phyloP scores from a whole-genome alignment of 2,113 vertebrate genomes.

The Pampusana beccarii region DNA sequence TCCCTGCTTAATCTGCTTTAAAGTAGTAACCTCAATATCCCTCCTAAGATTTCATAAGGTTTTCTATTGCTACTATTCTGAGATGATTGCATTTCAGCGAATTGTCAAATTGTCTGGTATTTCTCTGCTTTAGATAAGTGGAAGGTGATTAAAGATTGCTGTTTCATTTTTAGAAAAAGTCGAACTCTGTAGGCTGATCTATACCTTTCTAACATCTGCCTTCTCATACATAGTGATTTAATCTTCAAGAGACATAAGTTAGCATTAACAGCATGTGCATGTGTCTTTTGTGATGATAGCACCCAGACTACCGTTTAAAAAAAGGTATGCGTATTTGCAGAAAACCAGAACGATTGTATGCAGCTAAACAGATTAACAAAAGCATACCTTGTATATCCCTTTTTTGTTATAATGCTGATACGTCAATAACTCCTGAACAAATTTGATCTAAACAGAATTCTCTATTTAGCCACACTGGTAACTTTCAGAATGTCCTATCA shows the following conservation, averaged over 20 bases:
- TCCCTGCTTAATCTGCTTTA: background rate
- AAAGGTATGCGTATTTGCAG: background rate
- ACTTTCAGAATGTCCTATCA: background rate
- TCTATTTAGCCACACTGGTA: background rate
- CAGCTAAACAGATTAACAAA: background rate
- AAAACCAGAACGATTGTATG: background rate
- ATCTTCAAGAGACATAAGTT: background rate
- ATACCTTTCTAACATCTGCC: background rate
- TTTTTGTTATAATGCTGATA: background rate
- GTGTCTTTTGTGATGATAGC: background rate
- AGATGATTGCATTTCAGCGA: background rate
- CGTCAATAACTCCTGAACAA: background rate
- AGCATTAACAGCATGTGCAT: background rate
- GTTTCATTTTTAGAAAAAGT: background rate
- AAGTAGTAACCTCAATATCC: background rate
- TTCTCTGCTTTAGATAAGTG: background rate
- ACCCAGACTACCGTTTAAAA: background rate
- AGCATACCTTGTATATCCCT: background rate
- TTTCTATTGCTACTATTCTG: background rate
- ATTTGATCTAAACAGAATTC: background rate
- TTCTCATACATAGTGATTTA: background rate
- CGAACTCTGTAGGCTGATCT: background rate
- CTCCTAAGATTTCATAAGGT: background rate
- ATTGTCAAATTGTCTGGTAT: background rate
- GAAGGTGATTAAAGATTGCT: background rate